Evolutionary conservation across 2,113 vertebrate genomes (phyloP), one percentile per base, ranked within the genome.

Genomic region (Colius striatus): DNA sequence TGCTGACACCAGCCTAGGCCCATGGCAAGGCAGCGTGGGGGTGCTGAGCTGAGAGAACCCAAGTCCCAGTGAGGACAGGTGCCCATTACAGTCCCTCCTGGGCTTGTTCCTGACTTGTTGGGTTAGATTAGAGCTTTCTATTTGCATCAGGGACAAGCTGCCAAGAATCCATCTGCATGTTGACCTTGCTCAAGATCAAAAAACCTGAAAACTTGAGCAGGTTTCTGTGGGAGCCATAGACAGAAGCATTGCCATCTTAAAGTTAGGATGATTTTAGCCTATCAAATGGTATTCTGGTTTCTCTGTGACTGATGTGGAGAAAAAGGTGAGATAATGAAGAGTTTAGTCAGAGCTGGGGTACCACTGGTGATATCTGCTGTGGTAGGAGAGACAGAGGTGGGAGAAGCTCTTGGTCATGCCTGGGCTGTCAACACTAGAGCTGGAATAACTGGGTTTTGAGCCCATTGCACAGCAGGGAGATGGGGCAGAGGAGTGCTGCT

Each of bases 381-480:
- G 29, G 30, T 3, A 30, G 45, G 60, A 41, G 53, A 13, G 20
- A 22, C 0, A 0, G 41, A 45, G 41, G 0, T 5, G n/a, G 61
- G 43, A 80, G 75, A 67, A 95, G 16, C n/a, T 16, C 54, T 62
- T 18, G 20, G 73, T 26, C 50, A 72, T 45, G 23, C 22, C 11
- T 41, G 12, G 41, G 50, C 87, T 76, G 2, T 41, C 15, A 19
- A 2, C 47, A 32, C 17, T 67, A 84, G 55, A 32, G 43, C 22
- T 62, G 67, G 38, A 30, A 26, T 55, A 41, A 2, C 15, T 21
- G 2, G 18, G 0, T 21, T 61, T 18, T 26, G 47, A 60, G 74
- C 53, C 12, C 0, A 0, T 38, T 41, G 34, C 10, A 0, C 12
- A 16, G 14, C 1, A 2, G 54, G 45, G 51, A 26, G 38, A 12